These are phyloP conservation scores for Selenia dentaria DNA, from an alignment of 2,888 invertebrate genomes.

Conservation along the genomic window DNA sequence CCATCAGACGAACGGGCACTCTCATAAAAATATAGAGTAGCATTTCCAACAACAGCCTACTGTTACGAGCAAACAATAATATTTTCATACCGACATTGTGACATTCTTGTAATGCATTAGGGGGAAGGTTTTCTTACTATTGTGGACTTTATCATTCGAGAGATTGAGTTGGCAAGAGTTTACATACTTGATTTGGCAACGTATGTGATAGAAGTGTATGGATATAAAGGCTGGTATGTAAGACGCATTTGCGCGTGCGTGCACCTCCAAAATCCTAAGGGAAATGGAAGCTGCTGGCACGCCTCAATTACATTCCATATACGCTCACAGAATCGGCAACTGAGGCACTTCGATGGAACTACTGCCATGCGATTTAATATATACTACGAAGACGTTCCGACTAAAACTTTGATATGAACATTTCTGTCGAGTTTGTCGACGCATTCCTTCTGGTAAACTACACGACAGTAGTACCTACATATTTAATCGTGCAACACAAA, in stretches of 20 bases:
- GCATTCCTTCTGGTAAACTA: too few relatives aligned
- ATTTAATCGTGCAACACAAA: too few relatives aligned
- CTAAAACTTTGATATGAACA: slow-evolving; percentile 34
- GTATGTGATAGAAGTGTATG: slow-evolving; percentile 20
- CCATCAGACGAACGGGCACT: slow-evolving; percentile 26
- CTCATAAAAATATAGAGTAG: slow-evolving; percentile 25
- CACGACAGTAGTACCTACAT: too few relatives aligned
- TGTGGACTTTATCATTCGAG: slow-evolving; percentile 13
- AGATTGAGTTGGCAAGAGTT: slow-evolving; percentile 14
- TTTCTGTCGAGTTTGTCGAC: slow-evolving; percentile 21
- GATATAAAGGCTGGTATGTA: slow-evolving; percentile 24
- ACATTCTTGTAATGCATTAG: slow-evolving; percentile 20
- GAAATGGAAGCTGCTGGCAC: slow-evolving; percentile 57
- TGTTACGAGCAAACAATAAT: slow-evolving; percentile 31
- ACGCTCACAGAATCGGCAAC: slow-evolving; percentile 62
- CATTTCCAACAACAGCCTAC: slow-evolving; percentile 18
- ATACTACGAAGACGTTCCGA: slow-evolving; percentile 22
- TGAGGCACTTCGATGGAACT: slow-evolving; percentile 51
- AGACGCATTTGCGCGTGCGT: slow-evolving; percentile 46
- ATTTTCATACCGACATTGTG: slow-evolving; percentile 28
- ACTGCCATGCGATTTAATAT: slow-evolving; percentile 56
- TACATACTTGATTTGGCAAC: neutral
- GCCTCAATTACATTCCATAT: slow-evolving; percentile 71
- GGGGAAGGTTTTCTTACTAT: slow-evolving; percentile 3
- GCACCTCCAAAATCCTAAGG: slow-evolving; percentile 51